These are phyloP conservation scores for Heloderma charlesbogerti DNA, from an alignment of 2,113 vertebrate species.

Conservation along the genomic window DNA sequence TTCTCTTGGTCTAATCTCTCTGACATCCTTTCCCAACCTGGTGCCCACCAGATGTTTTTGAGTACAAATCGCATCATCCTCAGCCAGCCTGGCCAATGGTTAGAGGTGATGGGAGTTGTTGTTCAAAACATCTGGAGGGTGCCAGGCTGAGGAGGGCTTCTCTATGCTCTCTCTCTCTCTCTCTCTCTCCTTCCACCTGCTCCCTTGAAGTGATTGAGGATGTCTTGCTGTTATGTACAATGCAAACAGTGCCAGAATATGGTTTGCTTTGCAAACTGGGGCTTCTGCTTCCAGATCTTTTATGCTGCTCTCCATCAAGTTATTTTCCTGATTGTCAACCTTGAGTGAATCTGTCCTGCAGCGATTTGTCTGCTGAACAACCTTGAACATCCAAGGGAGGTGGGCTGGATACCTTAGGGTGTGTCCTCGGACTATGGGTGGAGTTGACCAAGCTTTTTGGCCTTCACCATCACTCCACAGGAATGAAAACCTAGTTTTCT, in stretches of 20 bases:
- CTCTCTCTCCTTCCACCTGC: neutral
- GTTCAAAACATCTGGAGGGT: too few relatives aligned
- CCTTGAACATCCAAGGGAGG: too few relatives aligned
- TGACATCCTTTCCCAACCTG: neutral
- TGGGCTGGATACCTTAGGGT: too few relatives aligned
- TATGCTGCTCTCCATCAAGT: neutral
- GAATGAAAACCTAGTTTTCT: too few relatives aligned
- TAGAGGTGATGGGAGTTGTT: too few relatives aligned
- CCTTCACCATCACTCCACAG: too few relatives aligned
- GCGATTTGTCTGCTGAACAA: too few relatives aligned
- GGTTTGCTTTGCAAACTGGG: neutral
- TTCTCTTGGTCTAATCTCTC: accelerated
- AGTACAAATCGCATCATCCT: neutral
- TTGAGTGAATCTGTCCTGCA: neutral
- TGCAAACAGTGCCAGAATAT: neutral
- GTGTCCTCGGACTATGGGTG: too few relatives aligned
- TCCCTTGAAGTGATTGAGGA: neutral
- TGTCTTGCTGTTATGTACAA: accelerated
- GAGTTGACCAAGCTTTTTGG: too few relatives aligned
- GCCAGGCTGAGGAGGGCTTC: too few relatives aligned
- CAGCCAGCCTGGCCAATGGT: neutral
- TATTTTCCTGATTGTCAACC: neutral
- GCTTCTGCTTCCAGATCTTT: conserved; percentile 1
- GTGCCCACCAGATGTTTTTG: neutral
- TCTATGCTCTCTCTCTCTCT: neutral